Conservation (phyloP, 2,888 invertebrate species). For the Macrosoma leucophasiata region DNA sequence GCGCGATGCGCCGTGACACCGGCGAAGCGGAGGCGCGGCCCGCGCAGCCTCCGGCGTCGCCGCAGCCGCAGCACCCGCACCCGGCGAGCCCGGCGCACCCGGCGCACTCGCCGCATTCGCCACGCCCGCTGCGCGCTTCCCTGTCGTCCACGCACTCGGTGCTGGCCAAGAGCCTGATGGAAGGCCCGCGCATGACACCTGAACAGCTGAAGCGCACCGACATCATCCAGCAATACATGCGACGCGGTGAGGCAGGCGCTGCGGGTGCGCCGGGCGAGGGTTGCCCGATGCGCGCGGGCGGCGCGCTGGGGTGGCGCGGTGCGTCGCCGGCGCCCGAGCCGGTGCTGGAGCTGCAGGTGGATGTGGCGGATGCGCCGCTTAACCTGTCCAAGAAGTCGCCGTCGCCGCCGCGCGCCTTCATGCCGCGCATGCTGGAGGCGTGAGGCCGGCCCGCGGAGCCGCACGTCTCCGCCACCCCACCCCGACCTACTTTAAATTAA, state of each 20-base stretch:
- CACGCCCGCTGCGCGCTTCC: slow-evolving; percentile 72
- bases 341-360: slow-evolving; percentile 79
- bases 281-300: slow-evolving; percentile 57
- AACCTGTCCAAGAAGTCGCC: slow-evolving; percentile 92
- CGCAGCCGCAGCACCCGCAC: slow-evolving; percentile 67
- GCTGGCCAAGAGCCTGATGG: slow-evolving; percentile 92
- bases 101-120: slow-evolving; percentile 68
- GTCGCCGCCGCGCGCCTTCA: slow-evolving; percentile 75
- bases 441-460: slow-evolving; percentile 75
- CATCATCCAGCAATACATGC: slow-evolving; percentile 93
- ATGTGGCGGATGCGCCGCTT: slow-evolving; percentile 90
- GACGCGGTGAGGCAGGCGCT: slow-evolving; percentile 80
- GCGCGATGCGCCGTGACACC: slow-evolving; percentile 87
- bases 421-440: slow-evolving; percentile 79
- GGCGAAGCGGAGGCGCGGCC: slow-evolving; percentile 81
- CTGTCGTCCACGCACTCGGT: slow-evolving; percentile 92
- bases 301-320: slow-evolving; percentile 50
- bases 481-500: slow-evolving; percentile 74
- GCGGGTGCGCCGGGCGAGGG: slow-evolving; percentile 65
- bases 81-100: slow-evolving; percentile 65
- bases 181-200: slow-evolving; percentile 94
- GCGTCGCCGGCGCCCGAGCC: slow-evolving; percentile 63
- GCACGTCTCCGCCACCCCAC: slow-evolving; percentile 68
- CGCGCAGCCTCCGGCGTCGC: slow-evolving; percentile 64
- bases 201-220: slow-evolving; percentile 95